Base-by-base conservation (phyloP, 2,888 invertebrate genomes). In the Argyra leucocephala region DNA sequence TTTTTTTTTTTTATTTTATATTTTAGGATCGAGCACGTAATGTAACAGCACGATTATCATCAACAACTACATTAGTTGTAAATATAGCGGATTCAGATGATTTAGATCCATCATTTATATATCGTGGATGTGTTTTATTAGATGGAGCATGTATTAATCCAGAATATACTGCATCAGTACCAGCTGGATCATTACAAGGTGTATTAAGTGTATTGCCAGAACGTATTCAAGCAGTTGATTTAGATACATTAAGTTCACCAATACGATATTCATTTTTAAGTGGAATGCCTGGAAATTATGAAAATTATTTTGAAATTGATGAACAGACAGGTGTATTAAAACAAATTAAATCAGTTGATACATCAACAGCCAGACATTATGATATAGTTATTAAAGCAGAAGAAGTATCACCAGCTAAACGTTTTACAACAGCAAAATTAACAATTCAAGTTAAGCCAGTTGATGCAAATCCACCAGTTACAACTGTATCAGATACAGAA, bases 1-100 rank as follows among this genome's bases (percentile, higher is more conserved):
- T n/a, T n/a, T n/a, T n/a, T 31, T 31, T 6, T 31, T 10, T 31
- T 31, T 62, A 61, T 63, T 67, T 60, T 31, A 22, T 31, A 37
- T 63, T 63, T 68, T 76, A 94, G 93, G 94, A 94, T 81, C 89
- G 92, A 72, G 91, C 93, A 3, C 85, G 88, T 70, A 91, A 91
- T 74, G 83, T 85, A 36, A 84, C 86, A 21, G 87, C 89, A 73
- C 84, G 93, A 63, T 82, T 91, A 65, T 89, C 93, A 0, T 88
- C 91, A 21, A 93, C 93, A 23, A 89, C 93, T 1, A 93, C 91
- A 0, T 79, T 96, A 67, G 91, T 89, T 0, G 88, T 96, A 3
- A 89, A 90, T 73, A 86, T 96, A 15, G 84, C 87, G 72, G 95
- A 95, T 73, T 93, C 91, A 62, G 94, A 95, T 74, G 95, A 95